Conservation (phyloP, 2,888 invertebrate genomes). For the Iselma pallidipennis region DNA sequence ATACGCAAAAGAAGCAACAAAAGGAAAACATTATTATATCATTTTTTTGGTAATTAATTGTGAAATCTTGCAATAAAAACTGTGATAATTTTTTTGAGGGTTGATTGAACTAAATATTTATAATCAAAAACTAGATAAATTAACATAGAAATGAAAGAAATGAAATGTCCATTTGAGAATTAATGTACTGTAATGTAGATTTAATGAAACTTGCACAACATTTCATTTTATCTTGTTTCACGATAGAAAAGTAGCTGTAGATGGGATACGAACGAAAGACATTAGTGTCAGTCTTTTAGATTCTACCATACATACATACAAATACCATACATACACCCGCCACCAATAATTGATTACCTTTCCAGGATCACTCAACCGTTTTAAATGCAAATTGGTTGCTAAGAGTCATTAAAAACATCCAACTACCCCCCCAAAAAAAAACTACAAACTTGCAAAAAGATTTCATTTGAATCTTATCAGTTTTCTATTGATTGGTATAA, state of each 20-base stretch:
- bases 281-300: constrained; percentile 25
- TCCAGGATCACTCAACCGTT: constrained; percentile 27
- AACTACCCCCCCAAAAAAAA: neutral
- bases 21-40: neutral
- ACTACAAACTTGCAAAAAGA: too few relatives aligned
- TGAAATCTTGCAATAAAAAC: too few relatives aligned
- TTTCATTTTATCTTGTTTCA: constrained; percentile 24
- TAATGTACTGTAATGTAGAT: constrained; percentile 37
- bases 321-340: constrained; percentile 14
- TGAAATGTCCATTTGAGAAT: constrained; percentile 18
- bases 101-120: neutral
- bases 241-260: constrained; percentile 22
- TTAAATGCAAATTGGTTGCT: constrained; percentile 29
- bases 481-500: too few relatives aligned
- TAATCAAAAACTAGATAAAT: too few relatives aligned
- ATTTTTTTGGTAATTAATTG: neutral
- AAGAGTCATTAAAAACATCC: constrained; percentile 15
- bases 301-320: constrained; percentile 1
- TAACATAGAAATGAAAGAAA: too few relatives aligned
- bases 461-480: too few relatives aligned
- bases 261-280: constrained; percentile 22
- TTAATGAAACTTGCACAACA: constrained; percentile 34
- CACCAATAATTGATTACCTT: constrained; percentile 28
- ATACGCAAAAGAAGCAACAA: too few relatives aligned
- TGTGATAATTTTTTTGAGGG: neutral